phyloP scores from a whole-genome alignment of 2,888 invertebrate genomes.

The Lithophane leautieri region DNA sequence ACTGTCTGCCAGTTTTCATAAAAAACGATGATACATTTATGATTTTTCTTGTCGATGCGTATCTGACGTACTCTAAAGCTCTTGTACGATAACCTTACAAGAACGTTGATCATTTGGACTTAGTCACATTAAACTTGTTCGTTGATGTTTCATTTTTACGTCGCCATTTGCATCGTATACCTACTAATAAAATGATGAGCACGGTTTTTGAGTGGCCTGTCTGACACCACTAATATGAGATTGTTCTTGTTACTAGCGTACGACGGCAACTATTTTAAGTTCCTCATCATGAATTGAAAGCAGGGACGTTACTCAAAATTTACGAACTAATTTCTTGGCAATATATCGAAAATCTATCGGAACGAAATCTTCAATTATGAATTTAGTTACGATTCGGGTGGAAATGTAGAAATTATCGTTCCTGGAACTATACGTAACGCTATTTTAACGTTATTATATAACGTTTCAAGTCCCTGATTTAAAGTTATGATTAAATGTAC shows the following conservation, averaged over 20 bases:
- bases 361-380: no score
- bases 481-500: neutral
- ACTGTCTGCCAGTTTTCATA: neutral
- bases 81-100: neutral
- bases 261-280: neutral
- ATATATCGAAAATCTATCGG: no score
- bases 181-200: no score
- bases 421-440: no score
- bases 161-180: neutral
- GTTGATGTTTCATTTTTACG: neutral
- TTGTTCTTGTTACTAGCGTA: neutral
- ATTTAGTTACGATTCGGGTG: no score
- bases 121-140: neutral
- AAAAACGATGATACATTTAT: neutral
- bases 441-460: no score
- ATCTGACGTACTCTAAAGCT: neutral
- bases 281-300: neutral
- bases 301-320: no score
- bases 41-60: no score
- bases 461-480: neutral
- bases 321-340: no score
- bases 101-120: neutral
- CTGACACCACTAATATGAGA: neutral
- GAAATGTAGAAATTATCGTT: no score
- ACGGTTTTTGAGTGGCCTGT: neutral